A percentile compares a stretch with the other conserved stretches of the same genome.
Evolutionary conservation across 2,113 vertebrate genomes (phyloP).

Genomic region (Phyllostomus hastatus): DNA sequence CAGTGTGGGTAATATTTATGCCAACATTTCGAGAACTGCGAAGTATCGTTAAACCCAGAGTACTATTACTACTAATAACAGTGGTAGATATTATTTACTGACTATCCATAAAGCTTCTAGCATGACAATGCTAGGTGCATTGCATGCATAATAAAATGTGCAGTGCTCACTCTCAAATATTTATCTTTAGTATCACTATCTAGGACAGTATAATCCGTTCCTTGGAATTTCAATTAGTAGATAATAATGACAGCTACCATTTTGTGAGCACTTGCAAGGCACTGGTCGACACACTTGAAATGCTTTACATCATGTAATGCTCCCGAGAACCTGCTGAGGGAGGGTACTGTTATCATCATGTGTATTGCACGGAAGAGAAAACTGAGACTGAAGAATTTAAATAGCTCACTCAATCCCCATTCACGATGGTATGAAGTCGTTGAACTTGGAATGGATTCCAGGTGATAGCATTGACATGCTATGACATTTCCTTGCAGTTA

Average conservation of each 20-base stretch:
- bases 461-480: background rate
- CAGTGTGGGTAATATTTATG: background rate
- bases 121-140: background rate
- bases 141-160: background rate
- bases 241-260: background rate
- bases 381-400: background rate
- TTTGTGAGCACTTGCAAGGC: background rate
- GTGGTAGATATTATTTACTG: background rate
- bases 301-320: background rate
- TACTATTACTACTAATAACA: background rate
- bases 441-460: background rate
- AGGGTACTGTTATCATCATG: background rate
- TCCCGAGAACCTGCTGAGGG: background rate
- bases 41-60: background rate
- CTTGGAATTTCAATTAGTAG: background rate
- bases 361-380: background rate
- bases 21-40: background rate
- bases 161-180: background rate
- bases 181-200: background rate
- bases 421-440: background rate
- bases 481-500: background rate
- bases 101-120: background rate
- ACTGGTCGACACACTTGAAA: background rate
- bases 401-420: background rate
- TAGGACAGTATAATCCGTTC: background rate